Evolutionary conservation across 2,113 vertebrate genomes (phyloP).

Genomic region (Odobenus rosmarus): DNA sequence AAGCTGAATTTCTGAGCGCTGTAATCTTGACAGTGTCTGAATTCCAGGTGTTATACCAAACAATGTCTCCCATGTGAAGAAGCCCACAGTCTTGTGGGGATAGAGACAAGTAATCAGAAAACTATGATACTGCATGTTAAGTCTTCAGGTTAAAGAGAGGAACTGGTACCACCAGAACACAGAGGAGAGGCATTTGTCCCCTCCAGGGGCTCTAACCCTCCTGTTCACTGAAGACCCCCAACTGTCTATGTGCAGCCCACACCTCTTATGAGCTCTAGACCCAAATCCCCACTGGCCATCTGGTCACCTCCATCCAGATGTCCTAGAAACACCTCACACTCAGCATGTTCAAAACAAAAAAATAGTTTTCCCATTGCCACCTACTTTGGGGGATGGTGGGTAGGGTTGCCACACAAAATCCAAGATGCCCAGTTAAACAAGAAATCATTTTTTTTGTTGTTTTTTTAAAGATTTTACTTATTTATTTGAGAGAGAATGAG

Average conservation of each 20-base stretch:
- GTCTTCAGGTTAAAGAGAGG: background rate
- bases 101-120: background rate
- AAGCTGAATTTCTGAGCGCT: background rate
- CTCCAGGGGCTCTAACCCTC: no score
- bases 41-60: background rate
- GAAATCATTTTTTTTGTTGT: no score
- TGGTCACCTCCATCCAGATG: background rate
- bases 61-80: background rate
- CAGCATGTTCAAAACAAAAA: background rate
- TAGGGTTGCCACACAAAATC: background rate
- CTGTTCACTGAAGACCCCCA: background rate
- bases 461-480: no score
- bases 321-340: background rate
- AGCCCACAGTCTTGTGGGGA: background rate
- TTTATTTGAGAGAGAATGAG: no score
- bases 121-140: fast-evolving
- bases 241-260: background rate
- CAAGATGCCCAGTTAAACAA: background rate
- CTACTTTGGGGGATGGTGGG: no score
- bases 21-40: background rate
- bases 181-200: background rate
- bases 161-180: background rate
- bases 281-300: background rate
- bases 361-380: background rate
- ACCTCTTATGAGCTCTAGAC: background rate